Conservation (phyloP, 64 coral and sea anemone species). For the Stylophora pistillata region DNA sequence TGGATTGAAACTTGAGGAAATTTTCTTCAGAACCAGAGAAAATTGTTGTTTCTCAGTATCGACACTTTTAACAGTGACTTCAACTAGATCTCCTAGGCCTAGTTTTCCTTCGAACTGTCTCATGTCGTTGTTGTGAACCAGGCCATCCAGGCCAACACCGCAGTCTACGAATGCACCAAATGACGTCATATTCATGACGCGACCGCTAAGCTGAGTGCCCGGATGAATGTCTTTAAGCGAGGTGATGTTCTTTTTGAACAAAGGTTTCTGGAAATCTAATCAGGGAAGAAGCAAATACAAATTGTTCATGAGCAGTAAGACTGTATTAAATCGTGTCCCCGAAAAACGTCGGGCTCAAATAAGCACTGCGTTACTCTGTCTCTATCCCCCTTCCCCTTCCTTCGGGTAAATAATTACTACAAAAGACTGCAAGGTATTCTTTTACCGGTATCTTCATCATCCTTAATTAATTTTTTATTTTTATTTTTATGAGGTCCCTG, state of each 20-base stretch:
- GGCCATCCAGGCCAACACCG: conserved; percentile 78
- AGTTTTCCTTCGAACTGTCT: conserved; percentile 21
- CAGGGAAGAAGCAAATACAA: not conserved
- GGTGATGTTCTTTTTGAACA: conserved; percentile 79
- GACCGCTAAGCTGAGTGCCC: conserved; percentile 67
- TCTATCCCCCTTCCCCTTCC: no score
- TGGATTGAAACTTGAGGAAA: conserved; percentile 62
- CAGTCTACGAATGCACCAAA: conserved; percentile 98
- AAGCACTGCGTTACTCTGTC: no score
- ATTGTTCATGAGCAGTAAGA: not conserved
- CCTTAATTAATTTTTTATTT: no score
- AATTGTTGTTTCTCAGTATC: conserved; percentile 68
- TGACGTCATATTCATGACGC: conserved; percentile 88
- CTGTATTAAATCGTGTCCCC: no score
- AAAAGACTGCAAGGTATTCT: no score
- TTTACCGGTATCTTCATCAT: no score
- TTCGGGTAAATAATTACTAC: no score
- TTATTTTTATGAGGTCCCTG: no score
- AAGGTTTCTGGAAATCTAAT: conserved; percentile 84
- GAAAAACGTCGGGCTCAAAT: no score
- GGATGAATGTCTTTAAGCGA: conserved; percentile 70
- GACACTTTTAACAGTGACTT: conserved; percentile 67
- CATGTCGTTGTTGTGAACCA: conserved; percentile 76
- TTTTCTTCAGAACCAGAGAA: conserved; percentile 8
- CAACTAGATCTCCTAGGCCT: conserved; percentile 81